Conservation (phyloP, 2,113 vertebrate genomes). For the Kryptolebias marmoratus region DNA sequence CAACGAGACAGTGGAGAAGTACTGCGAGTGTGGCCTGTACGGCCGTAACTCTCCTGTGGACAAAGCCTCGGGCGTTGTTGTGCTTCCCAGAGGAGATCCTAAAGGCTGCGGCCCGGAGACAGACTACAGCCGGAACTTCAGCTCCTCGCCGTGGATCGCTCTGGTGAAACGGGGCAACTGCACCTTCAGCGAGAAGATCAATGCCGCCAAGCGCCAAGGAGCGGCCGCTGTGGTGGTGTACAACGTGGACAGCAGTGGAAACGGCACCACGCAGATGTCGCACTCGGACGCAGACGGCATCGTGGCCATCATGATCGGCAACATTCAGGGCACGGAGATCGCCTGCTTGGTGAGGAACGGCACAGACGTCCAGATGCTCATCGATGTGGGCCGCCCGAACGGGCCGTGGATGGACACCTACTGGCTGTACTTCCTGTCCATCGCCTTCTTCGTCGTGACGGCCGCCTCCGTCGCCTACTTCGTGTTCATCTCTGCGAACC, state of each 20-base stretch:
- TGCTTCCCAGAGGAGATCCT: conserved; percentile 64
- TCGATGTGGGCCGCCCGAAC: conserved; percentile 53
- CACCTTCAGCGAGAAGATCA: conserved; percentile 87
- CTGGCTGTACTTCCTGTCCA: conserved; percentile 80
- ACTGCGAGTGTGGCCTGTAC: conserved; percentile 76
- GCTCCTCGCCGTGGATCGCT: conserved; percentile 82
- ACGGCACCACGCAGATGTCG: conserved; percentile 77
- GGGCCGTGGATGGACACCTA: conserved; percentile 71
- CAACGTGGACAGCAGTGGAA: conserved; percentile 77
- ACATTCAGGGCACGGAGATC: conserved; percentile 65
- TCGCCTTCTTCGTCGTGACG: conserved; percentile 77
- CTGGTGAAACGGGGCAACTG: conserved; percentile 91
- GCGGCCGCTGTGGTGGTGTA: conserved; percentile 88
- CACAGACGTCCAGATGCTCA: conserved; percentile 51
- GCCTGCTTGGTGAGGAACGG: conserved; percentile 54
- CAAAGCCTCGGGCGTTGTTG: conserved; percentile 43
- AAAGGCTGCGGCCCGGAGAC: conserved; percentile 59
- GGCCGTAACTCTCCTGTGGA: conserved; percentile 58
- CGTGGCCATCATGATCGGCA: conserved; percentile 77
- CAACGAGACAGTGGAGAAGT: conserved; percentile 50
- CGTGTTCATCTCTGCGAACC: conserved; percentile 69
- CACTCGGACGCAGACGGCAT: conserved; percentile 33
- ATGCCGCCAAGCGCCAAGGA: conserved; percentile 72
- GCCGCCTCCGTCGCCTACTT: conserved; percentile 76
- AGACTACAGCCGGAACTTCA: conserved; percentile 46